A percentile compares a stretch with the other conserved stretches of the same genome.
phyloP scores from a whole-genome alignment of 2,797 vertebrate genomes.

The Lindbergichthys nudifrons region DNA sequence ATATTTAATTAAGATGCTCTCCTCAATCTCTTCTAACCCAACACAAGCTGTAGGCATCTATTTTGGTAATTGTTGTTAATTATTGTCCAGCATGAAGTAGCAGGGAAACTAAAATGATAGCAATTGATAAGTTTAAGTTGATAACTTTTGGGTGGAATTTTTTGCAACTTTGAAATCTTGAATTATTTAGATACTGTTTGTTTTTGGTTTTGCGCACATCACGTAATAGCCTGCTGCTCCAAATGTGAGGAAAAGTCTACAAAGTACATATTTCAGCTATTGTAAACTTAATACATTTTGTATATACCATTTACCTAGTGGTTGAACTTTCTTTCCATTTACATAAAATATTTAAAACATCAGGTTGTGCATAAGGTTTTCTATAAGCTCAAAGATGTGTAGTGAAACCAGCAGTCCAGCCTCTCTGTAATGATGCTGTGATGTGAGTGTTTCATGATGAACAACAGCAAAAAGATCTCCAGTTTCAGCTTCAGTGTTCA shows the following conservation, averaged over 20 bases:
- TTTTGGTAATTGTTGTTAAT: background rate
- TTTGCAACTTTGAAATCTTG: background rate
- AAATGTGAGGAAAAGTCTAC: background rate
- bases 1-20: background rate
- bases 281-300: background rate
- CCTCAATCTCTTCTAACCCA: background rate
- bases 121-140: rapidly evolving
- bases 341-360: background rate
- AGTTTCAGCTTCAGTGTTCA: background rate
- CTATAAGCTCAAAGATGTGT: background rate
- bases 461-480: background rate
- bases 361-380: background rate
- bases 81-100: background rate
- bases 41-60: background rate
- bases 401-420: background rate
- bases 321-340: background rate
- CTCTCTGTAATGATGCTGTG: background rate
- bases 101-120: background rate
- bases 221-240: background rate
- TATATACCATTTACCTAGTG: background rate
- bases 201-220: background rate
- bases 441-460: constrained; percentile 12
- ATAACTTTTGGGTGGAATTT: background rate
- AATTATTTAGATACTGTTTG: background rate
- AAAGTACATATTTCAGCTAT: background rate